phyloP scores from a whole-genome alignment of 2,797 vertebrate genomes.

The Halcyon smyrnensis region DNA sequence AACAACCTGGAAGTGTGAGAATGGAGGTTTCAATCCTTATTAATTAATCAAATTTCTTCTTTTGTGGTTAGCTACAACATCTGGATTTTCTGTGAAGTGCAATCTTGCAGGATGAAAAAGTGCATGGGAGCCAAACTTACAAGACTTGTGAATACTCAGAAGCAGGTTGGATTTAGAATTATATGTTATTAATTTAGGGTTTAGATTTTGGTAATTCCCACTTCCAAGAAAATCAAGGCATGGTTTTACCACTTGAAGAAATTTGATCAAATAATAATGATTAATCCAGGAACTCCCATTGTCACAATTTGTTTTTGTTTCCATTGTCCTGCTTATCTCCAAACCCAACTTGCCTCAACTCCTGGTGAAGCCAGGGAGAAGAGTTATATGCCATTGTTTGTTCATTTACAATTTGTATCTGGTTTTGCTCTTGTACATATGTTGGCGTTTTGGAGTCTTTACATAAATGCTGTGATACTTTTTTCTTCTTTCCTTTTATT shows the following conservation, averaged over 20 bases:
- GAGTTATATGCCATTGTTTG: slow-evolving; percentile 66
- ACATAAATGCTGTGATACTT: slow-evolving; percentile 76
- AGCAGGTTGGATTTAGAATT: neutral
- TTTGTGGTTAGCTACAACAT: slow-evolving; percentile 9
- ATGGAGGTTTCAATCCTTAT: slow-evolving; percentile 71
- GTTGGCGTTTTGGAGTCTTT: slow-evolving; percentile 77
- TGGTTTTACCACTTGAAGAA: slow-evolving; percentile 32
- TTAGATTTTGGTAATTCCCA: slow-evolving; percentile 13
- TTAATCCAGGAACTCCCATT: slow-evolving; percentile 72
- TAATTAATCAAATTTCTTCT: slow-evolving; percentile 79
- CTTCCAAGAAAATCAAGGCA: slow-evolving; percentile 9
- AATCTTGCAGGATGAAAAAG: slow-evolving; percentile 29
- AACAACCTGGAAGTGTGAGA: slow-evolving; percentile 74
- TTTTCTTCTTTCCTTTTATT: slow-evolving; percentile 9
- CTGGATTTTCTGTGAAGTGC: slow-evolving; percentile 67
- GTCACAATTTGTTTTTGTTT: slow-evolving; percentile 71
- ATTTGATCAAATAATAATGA: slow-evolving; percentile 76
- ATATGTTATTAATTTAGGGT: neutral
- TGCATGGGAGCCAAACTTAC: neutral
- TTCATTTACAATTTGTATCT: slow-evolving; percentile 67
- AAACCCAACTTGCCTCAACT: slow-evolving; percentile 70
- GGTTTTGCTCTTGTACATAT: slow-evolving; percentile 80
- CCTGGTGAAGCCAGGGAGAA: slow-evolving; percentile 61
- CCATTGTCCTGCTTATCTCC: slow-evolving; percentile 73
- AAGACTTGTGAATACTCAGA: neutral